A percentile compares a stretch with the other conserved stretches of the same genome.
Conservation (phyloP, 2,113 vertebrate species). For the Psophia crepitans region DNA sequence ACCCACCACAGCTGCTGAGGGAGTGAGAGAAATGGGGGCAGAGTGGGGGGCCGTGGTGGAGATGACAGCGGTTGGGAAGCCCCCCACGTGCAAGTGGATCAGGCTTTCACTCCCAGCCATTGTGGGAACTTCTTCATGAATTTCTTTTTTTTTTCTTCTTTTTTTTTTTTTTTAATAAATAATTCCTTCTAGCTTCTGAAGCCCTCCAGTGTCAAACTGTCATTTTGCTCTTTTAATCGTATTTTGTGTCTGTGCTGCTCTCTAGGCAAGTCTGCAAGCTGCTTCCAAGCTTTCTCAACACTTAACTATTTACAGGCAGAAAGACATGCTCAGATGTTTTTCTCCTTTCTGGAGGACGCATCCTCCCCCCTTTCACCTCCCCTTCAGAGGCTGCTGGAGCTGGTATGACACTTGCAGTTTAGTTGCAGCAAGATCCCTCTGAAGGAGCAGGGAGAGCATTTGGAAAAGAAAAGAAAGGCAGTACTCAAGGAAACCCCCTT, state of each 20-base stretch:
- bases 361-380: fast-evolving
- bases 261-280: not conserved
- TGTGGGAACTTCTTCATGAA: not conserved
- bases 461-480: not conserved
- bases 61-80: not conserved
- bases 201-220: slow-evolving; percentile 42
- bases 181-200: slow-evolving; percentile 12
- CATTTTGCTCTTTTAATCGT: slow-evolving; percentile 35
- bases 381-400: not conserved
- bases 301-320: not conserved
- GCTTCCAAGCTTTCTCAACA: not conserved
- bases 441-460: not conserved
- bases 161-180: fast-evolving
- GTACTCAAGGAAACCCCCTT: not conserved
- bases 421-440: not conserved
- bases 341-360: not conserved
- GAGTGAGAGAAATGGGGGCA: not conserved
- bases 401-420: not conserved
- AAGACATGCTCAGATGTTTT: not conserved
- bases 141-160: not conserved
- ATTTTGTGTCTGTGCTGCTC: not conserved
- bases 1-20: fast-evolving
- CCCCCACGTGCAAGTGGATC: not conserved
- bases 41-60: not conserved
- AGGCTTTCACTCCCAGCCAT: not conserved